Evolutionary conservation across 1,140 invertebrate species (phyloP), one percentile per base, ranked within the genome.

Genomic region (Helicoverpa zea): DNA sequence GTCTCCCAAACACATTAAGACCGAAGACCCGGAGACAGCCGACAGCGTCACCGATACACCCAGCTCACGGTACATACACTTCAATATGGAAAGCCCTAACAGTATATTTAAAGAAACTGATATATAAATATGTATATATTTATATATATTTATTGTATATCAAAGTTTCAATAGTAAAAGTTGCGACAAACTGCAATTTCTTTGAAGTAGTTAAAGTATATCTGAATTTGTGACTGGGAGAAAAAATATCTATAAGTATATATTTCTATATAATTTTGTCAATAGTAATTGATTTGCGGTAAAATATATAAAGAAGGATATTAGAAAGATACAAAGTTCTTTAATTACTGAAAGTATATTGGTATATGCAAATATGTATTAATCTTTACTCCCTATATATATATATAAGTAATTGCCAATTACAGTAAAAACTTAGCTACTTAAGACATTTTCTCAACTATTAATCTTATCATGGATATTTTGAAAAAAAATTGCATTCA

Each of bases 91-190:
- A 12, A 87, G 75, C 9, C 86, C 90, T 30, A 80, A 75, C 16
- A 89, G 84, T 75, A 88, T 95, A 51, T 95, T 95, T 75, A 95
- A 95, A 79, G 94, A 95, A 88, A 91, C 94, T 23, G 94, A 95
- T 80, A 95, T 95, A 74, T 95, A 91, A 93, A 83, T 2, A 3
- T 18, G 35, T 59, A 11, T 59, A 11, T 18, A 61, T 29, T 12
- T 23, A 0, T 51, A 23, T 66, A 49, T 18, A 49, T 11, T 16
- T 49, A 49, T 0, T 49, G 30, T 35, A 35, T 35, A 35, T 35
- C 35, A 35, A 35, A 3, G 12, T 43, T 64, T 43, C 35, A 58
- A 9, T 58, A 18, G 18, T 58, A 18, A 16, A 18, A 16, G 54
- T 10, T 10, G 7, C 1, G 5, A 1, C 0, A n/a, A 7, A 18